Evolutionary conservation across 2,888 invertebrate species (phyloP), one percentile per base, ranked within the genome.

Genomic region (Pemphredon lugubris): DNA sequence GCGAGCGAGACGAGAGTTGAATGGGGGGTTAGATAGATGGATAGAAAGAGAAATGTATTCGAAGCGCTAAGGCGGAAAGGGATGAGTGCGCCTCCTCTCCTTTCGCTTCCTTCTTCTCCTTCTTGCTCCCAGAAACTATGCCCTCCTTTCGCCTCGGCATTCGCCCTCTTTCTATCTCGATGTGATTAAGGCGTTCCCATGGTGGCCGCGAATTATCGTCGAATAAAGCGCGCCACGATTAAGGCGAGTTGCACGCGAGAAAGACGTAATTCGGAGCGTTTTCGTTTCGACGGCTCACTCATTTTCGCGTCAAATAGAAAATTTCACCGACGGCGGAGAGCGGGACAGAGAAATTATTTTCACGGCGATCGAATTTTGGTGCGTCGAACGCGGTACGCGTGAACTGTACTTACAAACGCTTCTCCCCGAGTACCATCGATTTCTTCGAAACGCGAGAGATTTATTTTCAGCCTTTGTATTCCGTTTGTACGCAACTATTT

Each of bases 101-200:
- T 34, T 26, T 20, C n/a, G 9, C 30, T 48, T 9, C 21, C 14
- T 16, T 16, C 18, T 4, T 11, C 14, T 23, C 18, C 26, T 11
- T 47, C 40, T 30, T 14, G 45, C 21, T 7, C 30, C 61, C n/a
- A n/a, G n/a, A n/a, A n/a, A n/a, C n/a, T n/a, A 51, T 45, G 37
- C 26, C 34, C 47, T 20, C 37, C 64, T 39, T 21, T 30, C 61
- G 18, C 55, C 37, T 60, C 61, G 26, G 9, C 48, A 9, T 60
- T 21, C 21, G 16, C 44, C 58, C n/a, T 14, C 23, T 23, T 42
- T 23, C n/a, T 47, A n/a, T 34, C 32, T 30, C 7, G 6, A 20
- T 70, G 63, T 73, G 82, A 84, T 85, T 84, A 86, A 83, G 78
- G 70, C 76, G 77, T 83, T 80, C 81, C 75, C 79, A 78, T 55